A percentile compares a stretch with the other conserved stretches of the same genome.
phyloP scores from a whole-genome alignment of 1,140 invertebrate species.

The Ridgeia piscesae region DNA sequence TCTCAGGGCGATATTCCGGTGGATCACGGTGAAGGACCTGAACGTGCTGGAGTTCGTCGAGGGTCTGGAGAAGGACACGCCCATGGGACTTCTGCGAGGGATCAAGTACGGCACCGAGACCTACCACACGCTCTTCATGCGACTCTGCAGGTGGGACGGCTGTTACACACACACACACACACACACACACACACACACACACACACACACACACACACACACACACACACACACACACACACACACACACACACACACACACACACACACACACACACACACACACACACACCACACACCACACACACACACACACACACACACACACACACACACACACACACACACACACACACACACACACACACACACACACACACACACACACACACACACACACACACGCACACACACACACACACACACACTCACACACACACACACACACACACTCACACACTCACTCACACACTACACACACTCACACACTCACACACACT shows the following conservation, averaged over 20 bases:
- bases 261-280: neutral
- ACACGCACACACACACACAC: neutral
- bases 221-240: neutral
- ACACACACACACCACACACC: neutral
- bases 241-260: neutral
- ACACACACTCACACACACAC: neutral
- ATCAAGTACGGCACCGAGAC: constrained; percentile 99
- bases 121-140: constrained; percentile 98
- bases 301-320: neutral
- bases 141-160: constrained; percentile 64
- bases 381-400: neutral
- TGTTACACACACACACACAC: neutral
- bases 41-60: constrained; percentile 99
- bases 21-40: constrained; percentile 99
- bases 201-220: neutral
- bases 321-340: neutral
- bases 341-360: no score
- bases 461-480: no score
- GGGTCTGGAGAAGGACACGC: constrained; percentile 77
- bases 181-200: neutral
- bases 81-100: constrained; percentile 90
- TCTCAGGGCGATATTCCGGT: constrained; percentile 87
- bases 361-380: neutral
- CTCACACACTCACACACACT: neutral
- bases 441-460: neutral